Conservation (phyloP, 2,797 vertebrate genomes). For the Micromesistius poutassou region DNA sequence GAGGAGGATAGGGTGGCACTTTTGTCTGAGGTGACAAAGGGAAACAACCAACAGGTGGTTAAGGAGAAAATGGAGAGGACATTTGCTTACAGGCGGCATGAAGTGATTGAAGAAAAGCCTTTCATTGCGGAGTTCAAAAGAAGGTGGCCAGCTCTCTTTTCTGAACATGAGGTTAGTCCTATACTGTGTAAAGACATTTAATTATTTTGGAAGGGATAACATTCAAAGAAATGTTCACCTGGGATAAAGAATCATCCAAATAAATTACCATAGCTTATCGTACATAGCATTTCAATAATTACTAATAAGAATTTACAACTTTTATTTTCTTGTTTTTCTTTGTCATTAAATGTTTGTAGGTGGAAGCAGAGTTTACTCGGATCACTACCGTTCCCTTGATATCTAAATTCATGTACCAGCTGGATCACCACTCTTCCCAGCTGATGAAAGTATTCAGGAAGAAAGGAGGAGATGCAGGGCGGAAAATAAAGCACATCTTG, state of each 20-base stretch:
- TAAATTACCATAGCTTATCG: too few species aligned
- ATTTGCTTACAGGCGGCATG: conserved; percentile 4
- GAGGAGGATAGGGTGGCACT: conserved; percentile 2
- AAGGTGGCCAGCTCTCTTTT: conserved; percentile 10
- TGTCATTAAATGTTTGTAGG: too few species aligned
- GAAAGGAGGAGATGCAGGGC: too few species aligned
- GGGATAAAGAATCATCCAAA: too few species aligned
- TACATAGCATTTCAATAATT: too few species aligned
- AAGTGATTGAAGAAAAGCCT: too few species aligned
- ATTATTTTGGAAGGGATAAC: too few species aligned
- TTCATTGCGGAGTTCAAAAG: conserved; percentile 16
- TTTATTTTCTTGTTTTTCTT: not conserved
- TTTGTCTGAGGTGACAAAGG: not conserved
- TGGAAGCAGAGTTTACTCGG: too few species aligned
- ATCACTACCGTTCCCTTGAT: conserved; percentile 20
- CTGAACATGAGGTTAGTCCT: not conserved
- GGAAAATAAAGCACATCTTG: not conserved
- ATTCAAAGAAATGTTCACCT: too few species aligned
- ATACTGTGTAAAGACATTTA: too few species aligned
- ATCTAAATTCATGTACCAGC: conserved; percentile 16
- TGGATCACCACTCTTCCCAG: conserved; percentile 16
- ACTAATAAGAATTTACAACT: too few species aligned
- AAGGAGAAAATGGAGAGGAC: conserved; percentile 9
- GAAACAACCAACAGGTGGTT: conserved; percentile 13
- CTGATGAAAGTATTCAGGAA: too few species aligned